Evolutionary conservation across 2,113 vertebrate genomes (phyloP).

Genomic region (Saccopteryx leptura): DNA sequence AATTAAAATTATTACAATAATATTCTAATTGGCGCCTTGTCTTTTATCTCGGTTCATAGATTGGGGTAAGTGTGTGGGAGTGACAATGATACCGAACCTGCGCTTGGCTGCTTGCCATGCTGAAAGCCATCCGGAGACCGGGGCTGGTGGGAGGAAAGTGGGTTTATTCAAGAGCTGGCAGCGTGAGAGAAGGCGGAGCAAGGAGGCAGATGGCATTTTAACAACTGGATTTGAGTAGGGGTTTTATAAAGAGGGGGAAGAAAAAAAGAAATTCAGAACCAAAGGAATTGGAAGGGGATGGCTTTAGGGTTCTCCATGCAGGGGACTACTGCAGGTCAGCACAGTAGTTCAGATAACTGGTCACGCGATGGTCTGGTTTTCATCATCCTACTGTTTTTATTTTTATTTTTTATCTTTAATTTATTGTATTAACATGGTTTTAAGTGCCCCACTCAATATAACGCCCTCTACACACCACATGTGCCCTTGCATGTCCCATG

Average conservation of each 20-base stretch:
- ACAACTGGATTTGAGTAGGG: not conserved
- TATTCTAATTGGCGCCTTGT: not conserved
- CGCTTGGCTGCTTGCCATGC: not conserved
- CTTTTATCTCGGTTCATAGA: not conserved
- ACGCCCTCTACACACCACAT: too few species aligned
- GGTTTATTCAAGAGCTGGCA: not conserved
- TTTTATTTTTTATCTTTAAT: too few species aligned
- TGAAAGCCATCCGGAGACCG: not conserved
- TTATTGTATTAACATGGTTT: too few species aligned
- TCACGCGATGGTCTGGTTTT: not conserved
- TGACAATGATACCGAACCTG: not conserved
- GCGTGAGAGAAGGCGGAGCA: not conserved
- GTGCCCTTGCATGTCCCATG: too few species aligned
- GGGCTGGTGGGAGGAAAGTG: not conserved
- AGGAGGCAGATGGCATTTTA: not conserved
- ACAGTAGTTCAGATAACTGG: not conserved
- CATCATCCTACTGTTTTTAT: not conserved
- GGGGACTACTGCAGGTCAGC: not conserved
- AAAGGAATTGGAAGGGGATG: not conserved
- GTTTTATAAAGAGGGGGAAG: not conserved
- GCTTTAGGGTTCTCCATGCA: not conserved
- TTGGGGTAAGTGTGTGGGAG: not conserved
- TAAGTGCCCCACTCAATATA: too few species aligned
- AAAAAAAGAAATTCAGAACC: not conserved
- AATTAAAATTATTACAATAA: not conserved